These are phyloP conservation scores for Serrognathus titanus DNA, from an alignment of 2,888 invertebrate species.

Conservation along the genomic window DNA sequence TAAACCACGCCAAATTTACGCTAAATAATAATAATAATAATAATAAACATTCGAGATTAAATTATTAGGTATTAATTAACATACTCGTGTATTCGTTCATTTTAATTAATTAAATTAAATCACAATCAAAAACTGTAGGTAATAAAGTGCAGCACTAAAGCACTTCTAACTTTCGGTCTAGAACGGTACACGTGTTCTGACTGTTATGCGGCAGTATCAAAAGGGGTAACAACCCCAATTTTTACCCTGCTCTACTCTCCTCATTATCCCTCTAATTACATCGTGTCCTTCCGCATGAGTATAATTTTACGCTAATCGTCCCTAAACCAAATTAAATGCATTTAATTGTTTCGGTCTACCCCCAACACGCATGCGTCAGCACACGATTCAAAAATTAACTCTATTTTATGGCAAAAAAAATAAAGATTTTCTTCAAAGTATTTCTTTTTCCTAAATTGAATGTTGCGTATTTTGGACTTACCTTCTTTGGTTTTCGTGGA, in stretches of 20 bases:
- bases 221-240: conserved; percentile 25
- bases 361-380: background rate
- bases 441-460: too few species aligned
- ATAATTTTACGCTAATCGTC: conserved; percentile 31
- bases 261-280: conserved; percentile 36
- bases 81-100: too few species aligned
- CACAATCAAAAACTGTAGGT: too few species aligned
- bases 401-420: background rate
- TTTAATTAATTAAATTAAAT: too few species aligned
- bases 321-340: conserved; percentile 7
- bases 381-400: background rate
- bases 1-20: too few species aligned
- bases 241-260: conserved; percentile 13
- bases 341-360: background rate
- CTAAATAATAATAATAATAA: too few species aligned
- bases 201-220: conserved; percentile 14
- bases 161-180: too few species aligned
- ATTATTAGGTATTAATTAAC: too few species aligned
- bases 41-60: too few species aligned
- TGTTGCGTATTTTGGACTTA: conserved; percentile 16
- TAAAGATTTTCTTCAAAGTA: background rate
- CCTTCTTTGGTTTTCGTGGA: conserved; percentile 32
- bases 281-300: conserved; percentile 32
- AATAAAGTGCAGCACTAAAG: too few species aligned
- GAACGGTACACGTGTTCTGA: conserved; percentile 22